Conservation (phyloP, 2,113 vertebrate genomes). For the Meles meles region DNA sequence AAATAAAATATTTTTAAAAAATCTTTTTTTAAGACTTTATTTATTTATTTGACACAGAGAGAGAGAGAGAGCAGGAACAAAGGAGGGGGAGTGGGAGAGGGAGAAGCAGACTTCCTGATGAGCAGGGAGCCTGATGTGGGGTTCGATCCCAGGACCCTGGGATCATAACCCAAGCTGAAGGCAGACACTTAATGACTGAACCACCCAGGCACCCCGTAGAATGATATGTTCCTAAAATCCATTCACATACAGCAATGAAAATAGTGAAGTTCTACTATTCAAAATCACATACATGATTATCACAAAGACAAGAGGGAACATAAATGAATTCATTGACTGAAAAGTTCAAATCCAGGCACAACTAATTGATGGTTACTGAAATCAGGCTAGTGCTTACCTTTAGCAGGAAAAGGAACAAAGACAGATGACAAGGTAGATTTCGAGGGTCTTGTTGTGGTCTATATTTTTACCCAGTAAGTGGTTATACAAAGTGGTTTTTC, state of each 20-base stretch:
- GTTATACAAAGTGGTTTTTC: background rate
- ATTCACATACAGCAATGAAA: background rate
- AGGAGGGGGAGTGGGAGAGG: too few species aligned
- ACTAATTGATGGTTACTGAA: background rate
- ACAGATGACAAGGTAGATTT: background rate
- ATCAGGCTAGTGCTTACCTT: background rate
- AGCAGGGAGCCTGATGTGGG: too few species aligned
- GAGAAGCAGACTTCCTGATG: too few species aligned
- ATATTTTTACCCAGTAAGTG: background rate
- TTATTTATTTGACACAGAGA: too few species aligned
- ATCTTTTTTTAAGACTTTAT: too few species aligned
- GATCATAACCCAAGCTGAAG: too few species aligned
- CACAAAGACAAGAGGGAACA: background rate
- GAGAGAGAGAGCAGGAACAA: too few species aligned
- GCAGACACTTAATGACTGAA: too few species aligned
- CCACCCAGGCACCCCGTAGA: background rate
- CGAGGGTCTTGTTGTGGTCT: too few species aligned
- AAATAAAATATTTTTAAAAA: too few species aligned
- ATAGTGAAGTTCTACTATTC: background rate
- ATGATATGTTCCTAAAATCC: background rate
- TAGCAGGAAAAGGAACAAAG: background rate
- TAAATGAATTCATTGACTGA: background rate
- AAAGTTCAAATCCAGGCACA: background rate
- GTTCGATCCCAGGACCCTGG: too few species aligned
- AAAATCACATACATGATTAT: background rate